Evolutionary conservation across 1,140 invertebrate species (phyloP), one percentile per base, ranked within the genome.

Genomic region (Drosophila ironensis): DNA sequence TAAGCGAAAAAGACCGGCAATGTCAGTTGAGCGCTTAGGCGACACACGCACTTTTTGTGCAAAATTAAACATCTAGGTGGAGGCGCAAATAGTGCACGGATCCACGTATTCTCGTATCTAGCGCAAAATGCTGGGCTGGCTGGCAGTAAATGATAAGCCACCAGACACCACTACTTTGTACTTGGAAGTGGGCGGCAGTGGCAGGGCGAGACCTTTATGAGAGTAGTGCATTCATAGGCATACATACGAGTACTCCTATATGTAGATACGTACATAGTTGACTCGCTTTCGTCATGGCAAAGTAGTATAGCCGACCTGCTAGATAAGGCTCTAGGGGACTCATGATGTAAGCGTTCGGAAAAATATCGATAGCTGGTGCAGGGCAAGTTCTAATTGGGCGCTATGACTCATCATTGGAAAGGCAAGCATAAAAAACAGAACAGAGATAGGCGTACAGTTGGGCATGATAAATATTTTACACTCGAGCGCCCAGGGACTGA

Each of bases 341-440:
- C 16, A 81, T 81, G 76, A 81, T 81, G 76, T 81, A 81, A 81
- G 60, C 76, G 68, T 5, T 42, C 59, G 44, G n/a, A n/a, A 68
- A 76, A 52, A 61, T 50, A 67, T 70, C 70, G 64, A 61, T 60
- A 70, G 67, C 38, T 45, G 7, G 16, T 33, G 19, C 22, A 56
- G 28, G 17, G 17, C 38, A 42, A 11, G 64, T 59, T 64, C 28
- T 20, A 52, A 61, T 41, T 35, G 41, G 33, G 14, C 25, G 16
- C 20, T 4, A 51, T 45, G 67, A 52, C 28, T 48, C 45, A 28
- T 25, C 19, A 6, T 1, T 7, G 33, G 14, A 59, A 59, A 59
- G 14, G 1, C 2, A 37, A 17, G 2, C 14, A 37, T 8, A 16
- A 37, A 37, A 14, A 44, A 19, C 40, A 16, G 40, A 47, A 54